Evolutionary conservation across 92 coral and sea anemone genomes (phyloP).

Genomic region (Montipora capitata): DNA sequence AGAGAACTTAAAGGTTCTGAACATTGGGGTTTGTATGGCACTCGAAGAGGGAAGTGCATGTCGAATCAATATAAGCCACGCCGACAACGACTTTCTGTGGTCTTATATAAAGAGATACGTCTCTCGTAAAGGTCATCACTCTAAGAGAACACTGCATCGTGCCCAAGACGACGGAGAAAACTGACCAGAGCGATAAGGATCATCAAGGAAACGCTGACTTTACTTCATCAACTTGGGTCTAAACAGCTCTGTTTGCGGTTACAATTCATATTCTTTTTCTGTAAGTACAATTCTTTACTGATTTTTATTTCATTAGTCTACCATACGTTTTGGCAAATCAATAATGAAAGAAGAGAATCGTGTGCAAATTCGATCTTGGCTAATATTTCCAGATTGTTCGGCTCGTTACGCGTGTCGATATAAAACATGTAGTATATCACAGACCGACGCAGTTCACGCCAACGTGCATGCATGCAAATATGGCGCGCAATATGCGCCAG

Average conservation of each 20-base stretch:
- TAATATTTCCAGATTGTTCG: constrained; percentile 33
- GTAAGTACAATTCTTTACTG: constrained; percentile 39
- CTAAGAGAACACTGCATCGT: constrained; percentile 6
- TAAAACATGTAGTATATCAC: constrained; percentile 12
- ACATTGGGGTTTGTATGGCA: constrained; percentile 38
- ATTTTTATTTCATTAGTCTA: constrained; percentile 9
- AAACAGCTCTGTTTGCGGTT: constrained; percentile 4
- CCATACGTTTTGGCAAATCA: background rate
- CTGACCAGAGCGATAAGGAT: background rate
- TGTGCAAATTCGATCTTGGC: constrained; percentile 17
- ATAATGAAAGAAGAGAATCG: background rate
- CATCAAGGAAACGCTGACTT: background rate
- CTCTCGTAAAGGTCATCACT: constrained; percentile 32
- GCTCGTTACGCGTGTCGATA: constrained; percentile 33
- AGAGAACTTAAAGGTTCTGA: constrained; percentile 7
- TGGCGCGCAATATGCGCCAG: background rate
- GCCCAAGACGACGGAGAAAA: constrained; percentile 18
- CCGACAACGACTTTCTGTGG: constrained; percentile 34
- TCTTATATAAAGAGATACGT: constrained; percentile 40
- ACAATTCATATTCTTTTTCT: background rate
- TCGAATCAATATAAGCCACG: constrained; percentile 50
- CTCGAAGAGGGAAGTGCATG: constrained; percentile 39
- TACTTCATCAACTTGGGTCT: background rate
- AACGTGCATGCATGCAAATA: constrained; percentile 15
- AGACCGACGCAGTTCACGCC: constrained; percentile 4